phyloP scores from a whole-genome alignment of 2,888 invertebrate genomes.

The Spodoptera littoralis region DNA sequence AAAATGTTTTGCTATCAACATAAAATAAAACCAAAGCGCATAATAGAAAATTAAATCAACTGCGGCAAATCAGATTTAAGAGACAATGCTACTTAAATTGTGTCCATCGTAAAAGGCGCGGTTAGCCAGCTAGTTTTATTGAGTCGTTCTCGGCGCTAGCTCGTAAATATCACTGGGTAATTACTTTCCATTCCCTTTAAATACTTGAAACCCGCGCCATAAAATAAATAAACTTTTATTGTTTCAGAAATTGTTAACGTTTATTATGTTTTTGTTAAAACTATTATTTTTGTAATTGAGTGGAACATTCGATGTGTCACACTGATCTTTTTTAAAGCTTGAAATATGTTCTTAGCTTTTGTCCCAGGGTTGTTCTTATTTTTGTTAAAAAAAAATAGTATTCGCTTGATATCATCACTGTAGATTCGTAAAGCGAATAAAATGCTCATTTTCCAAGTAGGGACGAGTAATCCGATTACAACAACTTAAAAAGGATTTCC shows the following conservation, averaged over 20 bases:
- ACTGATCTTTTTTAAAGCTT: conserved; percentile 6
- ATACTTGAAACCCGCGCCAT: conserved; percentile 73
- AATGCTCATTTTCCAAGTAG: conserved; percentile 3
- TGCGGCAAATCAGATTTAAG: conserved; percentile 66
- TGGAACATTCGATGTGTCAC: conserved; percentile 20
- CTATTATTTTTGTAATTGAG: conserved; percentile 49
- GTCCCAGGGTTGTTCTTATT: not conserved
- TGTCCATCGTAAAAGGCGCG: conserved; percentile 78
- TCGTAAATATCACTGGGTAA: conserved; percentile 85
- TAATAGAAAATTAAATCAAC: conserved; percentile 42
- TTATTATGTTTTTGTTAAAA: conserved; percentile 56
- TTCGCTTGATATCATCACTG: not conserved
- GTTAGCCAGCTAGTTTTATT: conserved; percentile 85
- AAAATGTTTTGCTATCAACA: not conserved
- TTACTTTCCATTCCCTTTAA: conserved; percentile 84
- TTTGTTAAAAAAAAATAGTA: not conserved
- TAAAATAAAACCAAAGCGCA: conserved; percentile 21
- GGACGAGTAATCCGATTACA: conserved; percentile 14
- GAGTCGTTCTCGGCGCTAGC: conserved; percentile 81
- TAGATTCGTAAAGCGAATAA: not conserved
- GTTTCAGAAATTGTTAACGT: conserved; percentile 59
- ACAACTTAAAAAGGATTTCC: conserved; percentile 2
- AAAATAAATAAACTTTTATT: conserved; percentile 71
- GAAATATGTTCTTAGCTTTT: conserved; percentile 7
- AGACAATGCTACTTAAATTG: conserved; percentile 77